phyloP scores from a whole-genome alignment of 1,140 invertebrate genomes.

The Adoxophyes honmai region DNA sequence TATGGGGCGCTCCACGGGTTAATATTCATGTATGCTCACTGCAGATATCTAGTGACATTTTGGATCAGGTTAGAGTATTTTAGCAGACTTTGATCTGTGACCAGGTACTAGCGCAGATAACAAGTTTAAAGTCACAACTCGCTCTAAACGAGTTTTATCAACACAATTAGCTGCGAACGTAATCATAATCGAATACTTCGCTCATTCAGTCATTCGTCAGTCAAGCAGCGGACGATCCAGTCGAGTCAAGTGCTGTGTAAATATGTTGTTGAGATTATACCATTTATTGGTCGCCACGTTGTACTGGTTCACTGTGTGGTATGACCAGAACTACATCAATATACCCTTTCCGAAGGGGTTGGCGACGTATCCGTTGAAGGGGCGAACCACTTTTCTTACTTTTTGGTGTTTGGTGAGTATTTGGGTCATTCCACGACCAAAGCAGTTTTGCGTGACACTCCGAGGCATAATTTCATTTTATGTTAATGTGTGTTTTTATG shows the following conservation, averaged over 20 bases:
- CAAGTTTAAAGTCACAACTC: too few species aligned
- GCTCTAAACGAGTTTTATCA: background rate
- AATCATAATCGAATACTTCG: too few species aligned
- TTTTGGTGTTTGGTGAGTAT: constrained; percentile 65
- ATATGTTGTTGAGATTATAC: constrained; percentile 40
- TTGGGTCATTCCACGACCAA: too few species aligned
- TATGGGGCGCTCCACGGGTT: too few species aligned
- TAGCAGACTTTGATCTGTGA: too few species aligned
- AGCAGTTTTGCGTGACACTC: too few species aligned
- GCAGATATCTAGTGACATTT: too few species aligned
- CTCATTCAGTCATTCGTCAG: background rate
- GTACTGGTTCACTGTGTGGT: constrained; percentile 44
- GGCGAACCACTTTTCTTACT: constrained; percentile 47
- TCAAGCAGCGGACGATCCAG: background rate
- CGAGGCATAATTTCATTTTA: too few species aligned
- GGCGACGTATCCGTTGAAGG: constrained; percentile 28
- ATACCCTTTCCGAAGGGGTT: constrained; percentile 44
- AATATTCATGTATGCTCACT: too few species aligned
- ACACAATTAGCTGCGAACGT: background rate
- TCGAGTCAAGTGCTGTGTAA: constrained; percentile 16
- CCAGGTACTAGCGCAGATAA: too few species aligned
- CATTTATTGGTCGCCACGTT: constrained; percentile 42
- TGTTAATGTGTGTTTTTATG: too few species aligned
- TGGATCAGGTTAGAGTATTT: too few species aligned
- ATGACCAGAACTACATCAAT: constrained; percentile 53